These are phyloP conservation scores for Dendropsophus ebraccatus DNA, from an alignment of 2,113 vertebrate species.

Conservation along the genomic window DNA sequence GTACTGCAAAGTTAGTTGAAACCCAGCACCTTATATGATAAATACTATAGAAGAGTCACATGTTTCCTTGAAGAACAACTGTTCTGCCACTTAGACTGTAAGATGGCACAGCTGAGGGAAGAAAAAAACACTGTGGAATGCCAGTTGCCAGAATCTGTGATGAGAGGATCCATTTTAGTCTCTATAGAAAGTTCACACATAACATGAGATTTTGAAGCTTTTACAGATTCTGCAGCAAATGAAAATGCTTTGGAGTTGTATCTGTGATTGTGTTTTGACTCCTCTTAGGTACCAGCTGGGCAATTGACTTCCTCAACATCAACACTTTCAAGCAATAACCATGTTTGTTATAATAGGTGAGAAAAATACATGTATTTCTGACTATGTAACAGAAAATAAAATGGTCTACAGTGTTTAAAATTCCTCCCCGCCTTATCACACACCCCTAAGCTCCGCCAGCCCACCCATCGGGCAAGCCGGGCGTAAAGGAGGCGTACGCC, in stretches of 20 bases:
- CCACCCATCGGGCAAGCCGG: too few species aligned
- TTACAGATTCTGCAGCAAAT: background rate
- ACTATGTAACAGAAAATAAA: background rate
- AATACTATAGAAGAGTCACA: background rate
- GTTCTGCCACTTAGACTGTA: background rate
- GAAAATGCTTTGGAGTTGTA: background rate
- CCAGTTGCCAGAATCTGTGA: background rate
- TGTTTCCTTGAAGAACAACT: background rate
- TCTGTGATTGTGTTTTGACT: background rate
- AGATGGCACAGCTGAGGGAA: background rate
- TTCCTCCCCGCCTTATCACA: too few species aligned
- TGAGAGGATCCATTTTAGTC: too few species aligned
- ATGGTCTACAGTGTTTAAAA: background rate
- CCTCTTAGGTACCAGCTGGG: conserved; percentile 15
- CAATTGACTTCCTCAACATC: conserved; percentile 7
- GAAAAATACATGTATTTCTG: background rate
- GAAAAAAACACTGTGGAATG: background rate
- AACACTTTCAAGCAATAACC: conserved; percentile 7
- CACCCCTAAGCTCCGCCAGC: too few species aligned
- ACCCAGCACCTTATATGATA: background rate
- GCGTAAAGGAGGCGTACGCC: too few species aligned
- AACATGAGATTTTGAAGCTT: background rate
- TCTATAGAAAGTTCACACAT: background rate
- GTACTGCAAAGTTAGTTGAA: background rate
- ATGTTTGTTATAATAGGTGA: conserved; percentile 21